Percentiles rank a stretch among this genome's conserved stretches.
Conservation (phyloP, 2,797 vertebrate genomes). For the Hydrocynus forskahlii region DNA sequence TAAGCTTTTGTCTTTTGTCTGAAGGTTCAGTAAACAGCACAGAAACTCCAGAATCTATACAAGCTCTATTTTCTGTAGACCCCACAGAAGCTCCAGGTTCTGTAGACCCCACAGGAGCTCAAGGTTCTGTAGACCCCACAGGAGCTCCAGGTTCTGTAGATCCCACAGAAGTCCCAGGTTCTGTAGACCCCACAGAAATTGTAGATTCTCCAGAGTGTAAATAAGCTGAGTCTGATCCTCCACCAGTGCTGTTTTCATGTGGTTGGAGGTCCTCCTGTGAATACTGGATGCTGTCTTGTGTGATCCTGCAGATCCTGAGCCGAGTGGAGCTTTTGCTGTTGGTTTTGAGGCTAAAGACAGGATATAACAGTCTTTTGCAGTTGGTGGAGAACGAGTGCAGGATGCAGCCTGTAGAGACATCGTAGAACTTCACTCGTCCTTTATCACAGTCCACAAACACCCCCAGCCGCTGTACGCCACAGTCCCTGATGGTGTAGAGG, state of each 20-base stretch:
- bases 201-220: neutral
- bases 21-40: too few relatives aligned
- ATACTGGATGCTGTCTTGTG: neutral
- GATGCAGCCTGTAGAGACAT: constrained; percentile 8
- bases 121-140: too few relatives aligned
- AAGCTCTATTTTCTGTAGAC: too few relatives aligned
- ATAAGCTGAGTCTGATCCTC: neutral
- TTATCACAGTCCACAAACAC: constrained; percentile 52
- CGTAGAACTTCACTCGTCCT: constrained; percentile 45
- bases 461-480: constrained; percentile 36
- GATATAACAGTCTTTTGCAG: constrained; percentile 32
- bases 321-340: neutral
- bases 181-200: too few relatives aligned
- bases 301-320: constrained; percentile 26
- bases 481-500: neutral
- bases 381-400: constrained; percentile 31
- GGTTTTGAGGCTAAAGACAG: constrained; percentile 36
- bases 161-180: too few relatives aligned
- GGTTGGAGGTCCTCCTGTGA: neutral
- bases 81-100: too few relatives aligned
- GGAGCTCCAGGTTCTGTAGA: too few relatives aligned
- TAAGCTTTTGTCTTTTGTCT: too few relatives aligned
- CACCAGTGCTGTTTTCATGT: neutral
- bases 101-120: too few relatives aligned
- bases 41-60: too few relatives aligned